Evolutionary conservation across 30 jellyfish, hydroid and myxozoan genomes (phyloP), one percentile per base, ranked within the genome.

Genomic region (Cassiopea andromeda): DNA sequence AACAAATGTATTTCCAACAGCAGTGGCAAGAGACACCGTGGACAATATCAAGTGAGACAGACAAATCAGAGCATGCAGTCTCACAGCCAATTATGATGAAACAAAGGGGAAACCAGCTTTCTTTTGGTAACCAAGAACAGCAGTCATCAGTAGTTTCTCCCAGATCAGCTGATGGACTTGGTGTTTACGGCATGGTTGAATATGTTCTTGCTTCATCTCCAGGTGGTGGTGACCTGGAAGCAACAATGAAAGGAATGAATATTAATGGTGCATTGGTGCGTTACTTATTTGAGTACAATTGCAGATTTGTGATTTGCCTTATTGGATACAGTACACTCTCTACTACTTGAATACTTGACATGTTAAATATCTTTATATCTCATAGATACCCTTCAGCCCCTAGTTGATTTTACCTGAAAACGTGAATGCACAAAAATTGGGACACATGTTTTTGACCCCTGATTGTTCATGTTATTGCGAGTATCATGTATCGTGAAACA

Each of bases 121-220:
- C 68, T 72, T 89, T 78, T 60, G 81, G 93, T 18, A 81, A 61
- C 68, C 98, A 83, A 82, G 93, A 85, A n/a, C 93, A 78, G 59
- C 93, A 85, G 60, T 85, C 93, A 44, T 85, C 93, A 4, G 97
- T 95, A 15, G 97, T 97, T 17, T 95, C 99, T 1, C 99, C 99
- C 49, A 85, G 98, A 57, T 95, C 99, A 19, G 99, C 99, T 61
- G 99, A 95, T 82, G 99, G 99, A 8, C 92, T 90, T 47, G 98
- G 97, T 54, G 99, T 91, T n/a, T 92, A 88, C 61, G 90, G 97
- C 75, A 95, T 95, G 99, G 99, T 95, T 46, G 99, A 95, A 72
- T 95, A 95, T 88, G 99, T 95, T 13, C 90, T 95, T 60, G 99
- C 99, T 9, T 95, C 99, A 2, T 95, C 99, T 17, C 99, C 99